Base-by-base conservation (phyloP, 2,888 invertebrate genomes). In the Leucophora obtusa region DNA sequence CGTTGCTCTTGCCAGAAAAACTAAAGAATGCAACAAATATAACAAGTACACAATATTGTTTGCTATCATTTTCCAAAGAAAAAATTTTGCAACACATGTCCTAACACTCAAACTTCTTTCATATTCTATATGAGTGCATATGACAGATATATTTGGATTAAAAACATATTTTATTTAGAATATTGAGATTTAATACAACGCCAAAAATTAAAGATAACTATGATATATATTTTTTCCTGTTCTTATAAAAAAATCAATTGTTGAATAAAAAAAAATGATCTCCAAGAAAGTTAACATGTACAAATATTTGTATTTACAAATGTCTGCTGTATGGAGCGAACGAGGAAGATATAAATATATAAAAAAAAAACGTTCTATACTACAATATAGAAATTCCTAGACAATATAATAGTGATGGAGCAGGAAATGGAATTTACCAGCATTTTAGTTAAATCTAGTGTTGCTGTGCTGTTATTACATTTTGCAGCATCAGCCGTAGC, bases 221-320 rank as follows among this genome's bases (percentile, higher is more conserved):
- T 24, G 38, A 14, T 6, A 50, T 56, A 47, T 28, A 28, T 6
- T 28, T 28, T 7, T 28, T 28, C 28, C 28, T 28, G 28, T 7
- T 6, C 24, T 58, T 14, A 43, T 70, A 70, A 76, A 53, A 54
- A 70, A 77, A 77, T 77, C 77, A 71, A 71, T 77, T 71, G 71
- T 77, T 66, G 65, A 66, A 77, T 66, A 3, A 38, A 14, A 71
- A 59, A 28, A 28, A 28, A 28, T 28, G 1, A 28, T 28, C 66
- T 77, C 77, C 70, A 33, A 60, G 77, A 77, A 71, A 71, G 73
- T 73, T 79, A 73, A 59, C 74, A 65, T 69, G 69, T 68, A 59
- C 53, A 73, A 79, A 79, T 74, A 79, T 73, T 79, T 79, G 79
- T 53, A n/a, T n/a, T n/a, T n/a, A 51, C 53, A 58, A 69, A 79